A percentile compares a stretch with the other conserved stretches of the same genome.
Evolutionary conservation across 2,888 invertebrate species (phyloP).

Genomic region (Platycnemis pennipes): DNA sequence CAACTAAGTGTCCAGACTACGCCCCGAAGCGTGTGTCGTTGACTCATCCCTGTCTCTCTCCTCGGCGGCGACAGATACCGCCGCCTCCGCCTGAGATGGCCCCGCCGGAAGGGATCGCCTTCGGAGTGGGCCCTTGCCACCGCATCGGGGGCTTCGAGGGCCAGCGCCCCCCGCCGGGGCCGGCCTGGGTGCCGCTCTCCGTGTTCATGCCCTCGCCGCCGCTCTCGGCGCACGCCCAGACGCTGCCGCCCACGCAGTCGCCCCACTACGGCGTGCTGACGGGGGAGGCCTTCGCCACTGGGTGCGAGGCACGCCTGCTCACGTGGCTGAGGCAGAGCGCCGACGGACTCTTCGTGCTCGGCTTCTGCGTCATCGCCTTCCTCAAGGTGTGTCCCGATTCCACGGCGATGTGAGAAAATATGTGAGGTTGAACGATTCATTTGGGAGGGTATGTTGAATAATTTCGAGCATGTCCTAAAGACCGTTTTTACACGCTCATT

Average conservation of each 20-base stretch:
- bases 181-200: conserved; percentile 69
- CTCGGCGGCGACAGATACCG: background rate
- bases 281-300: conserved; percentile 79
- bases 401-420: too few species aligned
- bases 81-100: conserved; percentile 70
- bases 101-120: conserved; percentile 71
- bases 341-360: conserved; percentile 89
- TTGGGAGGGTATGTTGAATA: too few species aligned
- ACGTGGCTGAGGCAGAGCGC: conserved; percentile 90
- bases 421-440: too few species aligned
- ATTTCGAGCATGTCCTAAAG: too few species aligned
- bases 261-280: conserved; percentile 77
- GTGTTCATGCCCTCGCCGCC: conserved; percentile 70
- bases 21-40: too few species aligned
- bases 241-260: conserved; percentile 73
- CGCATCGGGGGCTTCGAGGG: conserved; percentile 74
- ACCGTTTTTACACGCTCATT: too few species aligned
- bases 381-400: conserved; percentile 84
- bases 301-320: conserved; percentile 88
- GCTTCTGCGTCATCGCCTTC: conserved; percentile 94
- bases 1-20: too few species aligned
- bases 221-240: conserved; percentile 32
- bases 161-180: conserved; percentile 25
- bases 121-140: conserved; percentile 73
- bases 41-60: background rate